phyloP scores from a whole-genome alignment of 2,888 invertebrate genomes.

The Nematopogon swammerdamellus region DNA sequence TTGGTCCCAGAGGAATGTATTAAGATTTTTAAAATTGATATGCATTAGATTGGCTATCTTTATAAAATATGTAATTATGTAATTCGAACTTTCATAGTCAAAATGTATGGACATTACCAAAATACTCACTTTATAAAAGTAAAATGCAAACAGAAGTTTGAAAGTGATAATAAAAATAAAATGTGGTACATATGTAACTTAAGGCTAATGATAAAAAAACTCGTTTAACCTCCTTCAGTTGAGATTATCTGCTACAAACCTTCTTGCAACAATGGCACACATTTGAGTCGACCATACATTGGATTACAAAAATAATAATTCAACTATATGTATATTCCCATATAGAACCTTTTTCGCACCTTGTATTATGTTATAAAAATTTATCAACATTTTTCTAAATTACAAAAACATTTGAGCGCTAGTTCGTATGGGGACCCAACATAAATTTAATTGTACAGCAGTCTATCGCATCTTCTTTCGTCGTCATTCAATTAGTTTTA shows the following conservation, averaged over 20 bases:
- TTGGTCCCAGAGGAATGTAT: conserved; percentile 1
- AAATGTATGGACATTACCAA: too few species aligned
- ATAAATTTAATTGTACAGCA: background rate
- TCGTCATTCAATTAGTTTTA: too few species aligned
- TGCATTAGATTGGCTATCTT: too few species aligned
- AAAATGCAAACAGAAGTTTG: background rate
- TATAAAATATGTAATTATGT: too few species aligned
- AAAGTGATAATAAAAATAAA: background rate
- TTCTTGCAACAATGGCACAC: background rate
- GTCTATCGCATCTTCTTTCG: background rate
- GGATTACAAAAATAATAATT: background rate
- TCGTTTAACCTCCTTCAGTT: background rate
- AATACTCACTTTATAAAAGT: too few species aligned
- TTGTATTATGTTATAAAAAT: background rate
- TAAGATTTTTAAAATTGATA: background rate
- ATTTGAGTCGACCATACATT: background rate
- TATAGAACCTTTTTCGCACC: background rate
- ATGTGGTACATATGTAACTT: too few species aligned
- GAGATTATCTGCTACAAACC: background rate
- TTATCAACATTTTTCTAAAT: background rate
- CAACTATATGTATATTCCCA: background rate
- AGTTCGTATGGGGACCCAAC: background rate
- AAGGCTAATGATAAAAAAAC: background rate
- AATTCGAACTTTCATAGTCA: too few species aligned
- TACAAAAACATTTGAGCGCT: background rate